These are phyloP conservation scores for Campaea margaritaria DNA, from an alignment of 2,888 invertebrate species.

Conservation along the genomic window DNA sequence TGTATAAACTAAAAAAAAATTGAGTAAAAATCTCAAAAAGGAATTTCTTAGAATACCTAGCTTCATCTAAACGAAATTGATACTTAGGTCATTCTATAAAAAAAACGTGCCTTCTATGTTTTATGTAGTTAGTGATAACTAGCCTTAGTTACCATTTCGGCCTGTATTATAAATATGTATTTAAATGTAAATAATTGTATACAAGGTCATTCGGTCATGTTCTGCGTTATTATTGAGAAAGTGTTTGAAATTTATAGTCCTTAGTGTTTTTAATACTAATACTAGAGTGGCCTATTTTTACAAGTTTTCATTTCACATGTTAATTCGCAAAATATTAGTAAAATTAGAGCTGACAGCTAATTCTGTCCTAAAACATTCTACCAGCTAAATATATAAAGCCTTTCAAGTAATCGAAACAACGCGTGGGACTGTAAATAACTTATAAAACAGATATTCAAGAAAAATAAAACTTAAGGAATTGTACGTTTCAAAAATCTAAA, in stretches of 20 bases:
- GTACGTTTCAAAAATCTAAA: no score
- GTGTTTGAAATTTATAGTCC: neutral
- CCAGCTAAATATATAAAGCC: no score
- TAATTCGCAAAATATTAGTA: neutral
- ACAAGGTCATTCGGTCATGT: conserved; percentile 43
- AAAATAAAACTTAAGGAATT: no score
- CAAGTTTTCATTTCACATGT: no score
- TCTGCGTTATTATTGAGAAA: conserved; percentile 30
- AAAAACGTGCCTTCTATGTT: conserved; percentile 81
- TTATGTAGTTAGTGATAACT: conserved; percentile 66
- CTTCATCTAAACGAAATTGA: conserved; percentile 19
- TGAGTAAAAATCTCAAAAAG: conserved; percentile 3
- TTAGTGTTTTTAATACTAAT: no score
- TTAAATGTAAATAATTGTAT: conserved; percentile 54
- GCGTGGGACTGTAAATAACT: no score
- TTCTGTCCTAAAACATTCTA: no score
- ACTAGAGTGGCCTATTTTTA: no score
- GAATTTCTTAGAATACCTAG: conserved; percentile 25
- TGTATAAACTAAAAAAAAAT: neutral
- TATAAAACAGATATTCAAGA: no score
- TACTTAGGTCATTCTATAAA: conserved; percentile 73
- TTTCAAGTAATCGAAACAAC: no score
- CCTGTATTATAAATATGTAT: conserved; percentile 67
- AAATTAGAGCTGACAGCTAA: no score
- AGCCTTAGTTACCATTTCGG: conserved; percentile 66